Base-by-base conservation (phyloP, 2,113 vertebrate species). In the Halichoeres trimaculatus region DNA sequence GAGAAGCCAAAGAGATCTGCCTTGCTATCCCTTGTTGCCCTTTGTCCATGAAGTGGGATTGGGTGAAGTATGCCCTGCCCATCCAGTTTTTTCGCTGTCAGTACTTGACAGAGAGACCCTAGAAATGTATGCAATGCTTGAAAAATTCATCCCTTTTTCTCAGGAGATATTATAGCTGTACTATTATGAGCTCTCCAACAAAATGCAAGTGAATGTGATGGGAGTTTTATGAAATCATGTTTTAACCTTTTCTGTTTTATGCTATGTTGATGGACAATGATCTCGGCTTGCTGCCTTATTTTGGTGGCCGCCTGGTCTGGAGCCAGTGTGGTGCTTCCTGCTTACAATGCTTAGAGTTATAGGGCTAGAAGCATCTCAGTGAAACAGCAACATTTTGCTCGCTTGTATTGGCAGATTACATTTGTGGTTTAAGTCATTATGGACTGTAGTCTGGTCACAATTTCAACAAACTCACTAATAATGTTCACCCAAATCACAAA, bases 91-190 rank as follows among this genome's bases (percentile, higher is more conserved):
- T 77, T 84, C 55, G 14, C 92, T 91, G 91, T 91, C 90, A 83
- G 87, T 87, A 85, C 78, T 82, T 78, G 90, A 90, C 88, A 86
- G 86, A 81, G 70, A 87, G 88, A 92, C 78, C 88, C 84, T 87
- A 89, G 84, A 92, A 89, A 92, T 90, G 89, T 92, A 93, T 92
- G 89, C 93, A 91, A 93, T 91, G 93, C 91, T 93, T 90, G 88
- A 90, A 92, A 85, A 93, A 88, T 90, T 66, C 87, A 88, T 88
- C 91, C 89, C 89, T 91, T 93, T 91, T 93, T 94, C 93, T 94
- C 93, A 94, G 93, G 92, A 94, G 89, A 91, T 90, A 91, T 78
- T 91, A 91, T 87, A 89, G 83, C 90, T 90, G 83, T 88, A 90
- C 88, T 91, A 90, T 89, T 85, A 92, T 90, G 84, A 93, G 90